Evolutionary conservation across 2,888 invertebrate species (phyloP), one percentile per base, ranked within the genome.

Genomic region (Escarpia spicata): DNA sequence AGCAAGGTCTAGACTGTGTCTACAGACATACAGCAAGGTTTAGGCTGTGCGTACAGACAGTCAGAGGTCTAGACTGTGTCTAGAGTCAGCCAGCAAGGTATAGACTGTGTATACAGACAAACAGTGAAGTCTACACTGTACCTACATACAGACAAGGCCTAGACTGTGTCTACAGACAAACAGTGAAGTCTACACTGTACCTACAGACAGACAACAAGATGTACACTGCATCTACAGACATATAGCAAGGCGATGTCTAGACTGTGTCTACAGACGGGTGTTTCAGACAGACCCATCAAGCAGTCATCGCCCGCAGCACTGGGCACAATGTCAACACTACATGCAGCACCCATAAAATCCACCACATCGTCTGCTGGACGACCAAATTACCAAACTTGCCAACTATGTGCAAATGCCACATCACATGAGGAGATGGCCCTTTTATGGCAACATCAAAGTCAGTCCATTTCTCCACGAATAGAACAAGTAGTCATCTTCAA

Each of bases 371-470:
- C 60, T 19, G 4, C 19, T 75, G 3, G 75, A 75, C n/a, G 26
- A 75, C 75, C 75, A 75, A 75, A 75, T 75, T 15, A 75, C 75
- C 75, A 75, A 75, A 75, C 75, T 75, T 75, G 75, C 75, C 75
- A 75, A 75, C 19, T 75, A 75, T 75, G 15, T 26, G 4, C 75
- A 26, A 19, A 15, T 75, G 75, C n/a, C 26, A 26, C 75, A 75
- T 75, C 6, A 75, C 19, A 75, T 75, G 75, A 19, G 75, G n/a
- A 75, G 75, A 75, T 75, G 75, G 75, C 19, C 26, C 75, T n/a
- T 75, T 75, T 75, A 75, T 75, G 75, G n/a, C 75, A 3, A 75
- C 19, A n/a, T 75, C n/a, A 26, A 26, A 75, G 75, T n/a, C 75
- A 19, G n/a, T 26, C 75, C 75, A 26, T 19, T 19, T 75, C 75